These are phyloP conservation scores for Monopis laevigella DNA, from an alignment of 2,888 invertebrate genomes.

Conservation along the genomic window DNA sequence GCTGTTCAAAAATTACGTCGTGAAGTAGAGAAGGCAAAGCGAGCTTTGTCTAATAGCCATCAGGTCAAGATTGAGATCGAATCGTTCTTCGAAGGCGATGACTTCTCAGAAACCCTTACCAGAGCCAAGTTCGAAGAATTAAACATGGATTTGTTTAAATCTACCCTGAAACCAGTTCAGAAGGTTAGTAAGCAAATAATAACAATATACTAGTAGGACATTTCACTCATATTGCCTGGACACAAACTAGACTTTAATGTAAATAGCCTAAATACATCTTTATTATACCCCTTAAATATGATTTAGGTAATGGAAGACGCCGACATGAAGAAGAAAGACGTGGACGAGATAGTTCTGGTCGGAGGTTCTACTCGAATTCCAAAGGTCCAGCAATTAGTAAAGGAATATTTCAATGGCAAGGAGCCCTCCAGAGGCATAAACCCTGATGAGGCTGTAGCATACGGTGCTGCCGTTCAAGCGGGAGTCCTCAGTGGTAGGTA, in stretches of 20 bases:
- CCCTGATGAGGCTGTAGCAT: slow-evolving; percentile 99
- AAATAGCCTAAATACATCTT: neutral
- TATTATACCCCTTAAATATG: too few species aligned
- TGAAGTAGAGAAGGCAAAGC: slow-evolving; percentile 97
- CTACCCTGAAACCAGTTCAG: slow-evolving; percentile 94
- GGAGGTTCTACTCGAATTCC: slow-evolving; percentile 99
- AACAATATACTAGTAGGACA: too few species aligned
- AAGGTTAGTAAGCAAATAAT: too few species aligned
- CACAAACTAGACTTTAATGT: neutral
- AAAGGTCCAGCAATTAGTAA: slow-evolving; percentile 93
- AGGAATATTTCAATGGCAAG: slow-evolving; percentile 97
- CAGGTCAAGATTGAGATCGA: slow-evolving; percentile 99
- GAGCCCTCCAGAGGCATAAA: slow-evolving; percentile 98
- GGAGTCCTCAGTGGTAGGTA: slow-evolving; percentile 85
- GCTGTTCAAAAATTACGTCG: slow-evolving; percentile 96
- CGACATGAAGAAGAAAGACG: slow-evolving; percentile 98
- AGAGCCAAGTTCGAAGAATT: slow-evolving; percentile 98
- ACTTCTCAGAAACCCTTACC: slow-evolving; percentile 97
- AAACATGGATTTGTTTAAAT: slow-evolving; percentile 92
- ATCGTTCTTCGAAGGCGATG: slow-evolving; percentile 97
- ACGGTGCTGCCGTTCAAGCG: slow-evolving; percentile 98
- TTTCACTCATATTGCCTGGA: neutral
- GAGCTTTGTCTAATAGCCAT: slow-evolving; percentile 93
- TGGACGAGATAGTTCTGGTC: slow-evolving; percentile 98
- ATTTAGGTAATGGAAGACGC: slow-evolving; percentile 92